These are phyloP conservation scores for Callionymus lyra DNA, from an alignment of 2,113 vertebrate genomes.

Conservation along the genomic window DNA sequence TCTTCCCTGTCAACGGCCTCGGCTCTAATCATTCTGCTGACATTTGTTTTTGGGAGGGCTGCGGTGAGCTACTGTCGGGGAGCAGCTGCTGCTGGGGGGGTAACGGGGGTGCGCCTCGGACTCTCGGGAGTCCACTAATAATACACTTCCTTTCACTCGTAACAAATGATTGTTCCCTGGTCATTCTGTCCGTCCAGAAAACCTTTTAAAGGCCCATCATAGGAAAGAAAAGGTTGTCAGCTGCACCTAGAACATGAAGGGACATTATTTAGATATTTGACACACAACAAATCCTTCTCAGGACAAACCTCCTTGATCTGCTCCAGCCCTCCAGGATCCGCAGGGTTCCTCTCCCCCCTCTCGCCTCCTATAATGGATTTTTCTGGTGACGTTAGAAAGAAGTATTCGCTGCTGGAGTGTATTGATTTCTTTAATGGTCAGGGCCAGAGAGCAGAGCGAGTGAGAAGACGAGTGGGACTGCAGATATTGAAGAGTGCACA, in stretches of 20 bases:
- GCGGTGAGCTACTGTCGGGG: no score
- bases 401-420: conserved; percentile 58
- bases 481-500: conserved; percentile 44
- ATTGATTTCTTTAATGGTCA: conserved; percentile 66
- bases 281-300: no score
- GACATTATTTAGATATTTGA: no score
- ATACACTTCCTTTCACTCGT: conserved; percentile 35
- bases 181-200: background rate
- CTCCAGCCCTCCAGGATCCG: conserved; percentile 1
- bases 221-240: conserved; percentile 14
- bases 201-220: conserved; percentile 19
- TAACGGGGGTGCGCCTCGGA: conserved; percentile 9
- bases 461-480: conserved; percentile 30
- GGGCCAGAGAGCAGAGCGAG: conserved; percentile 39
- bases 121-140: conserved; percentile 36
- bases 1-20: conserved; percentile 8
- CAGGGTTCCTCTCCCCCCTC: conserved; percentile 31
- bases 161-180: conserved; percentile 24
- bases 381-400: conserved; percentile 56
- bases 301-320: no score
- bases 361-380: conserved; percentile 59
- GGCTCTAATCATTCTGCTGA: background rate
- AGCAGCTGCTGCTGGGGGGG: conserved; percentile 20
- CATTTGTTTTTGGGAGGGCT: conserved; percentile 26
- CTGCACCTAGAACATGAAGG: no score